phyloP scores from a whole-genome alignment of 2,888 invertebrate species.

The Pyrocoelia pectoralis region DNA sequence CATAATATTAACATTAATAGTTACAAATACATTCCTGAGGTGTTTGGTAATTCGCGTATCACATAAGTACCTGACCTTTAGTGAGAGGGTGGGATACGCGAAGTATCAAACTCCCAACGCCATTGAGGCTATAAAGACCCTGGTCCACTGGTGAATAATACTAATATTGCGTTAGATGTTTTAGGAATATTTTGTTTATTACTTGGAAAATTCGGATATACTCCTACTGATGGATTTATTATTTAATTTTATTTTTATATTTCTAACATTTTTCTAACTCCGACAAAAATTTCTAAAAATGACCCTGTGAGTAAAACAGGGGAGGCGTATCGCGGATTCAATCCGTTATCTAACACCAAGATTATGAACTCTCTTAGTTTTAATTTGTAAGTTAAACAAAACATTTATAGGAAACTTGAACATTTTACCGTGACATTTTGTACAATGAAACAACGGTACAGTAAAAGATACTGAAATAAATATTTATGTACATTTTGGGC shows the following conservation, averaged over 20 bases:
- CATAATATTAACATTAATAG: slow-evolving; percentile 57
- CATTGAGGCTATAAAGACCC: slow-evolving; percentile 49
- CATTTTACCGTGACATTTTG: slow-evolving; percentile 41
- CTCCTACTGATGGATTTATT: slow-evolving; percentile 32
- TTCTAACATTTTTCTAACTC: slow-evolving; percentile 42
- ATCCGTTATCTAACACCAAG: slow-evolving; percentile 50
- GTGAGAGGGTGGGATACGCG: slow-evolving; percentile 18
- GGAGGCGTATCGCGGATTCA: slow-evolving; percentile 23
- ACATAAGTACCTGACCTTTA: slow-evolving; percentile 13
- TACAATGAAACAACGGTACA: slow-evolving; percentile 47
- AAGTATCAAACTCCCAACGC: slow-evolving; percentile 35
- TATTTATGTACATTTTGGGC: slow-evolving; percentile 54
- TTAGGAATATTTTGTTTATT: slow-evolving; percentile 40
- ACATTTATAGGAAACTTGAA: slow-evolving; percentile 34
- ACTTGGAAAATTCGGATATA: slow-evolving; percentile 41
- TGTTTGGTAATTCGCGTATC: slow-evolving; percentile 34
- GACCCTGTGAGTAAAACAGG: slow-evolving; percentile 43
- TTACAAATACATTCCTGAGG: slow-evolving; percentile 53
- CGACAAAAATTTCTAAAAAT: slow-evolving; percentile 43
- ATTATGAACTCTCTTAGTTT: slow-evolving; percentile 43
- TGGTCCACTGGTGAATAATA: slow-evolving; percentile 57
- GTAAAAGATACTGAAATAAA: slow-evolving; percentile 47
- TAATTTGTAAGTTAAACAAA: slow-evolving; percentile 44
- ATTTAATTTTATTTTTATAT: slow-evolving; percentile 20
- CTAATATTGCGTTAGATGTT: slow-evolving; percentile 53